Percentiles rank a stretch among this genome's conserved stretches.
These are phyloP conservation scores for Neolamprologus sp. DNA, from an alignment of 2,113 vertebrate genomes.

Conservation along the genomic window DNA sequence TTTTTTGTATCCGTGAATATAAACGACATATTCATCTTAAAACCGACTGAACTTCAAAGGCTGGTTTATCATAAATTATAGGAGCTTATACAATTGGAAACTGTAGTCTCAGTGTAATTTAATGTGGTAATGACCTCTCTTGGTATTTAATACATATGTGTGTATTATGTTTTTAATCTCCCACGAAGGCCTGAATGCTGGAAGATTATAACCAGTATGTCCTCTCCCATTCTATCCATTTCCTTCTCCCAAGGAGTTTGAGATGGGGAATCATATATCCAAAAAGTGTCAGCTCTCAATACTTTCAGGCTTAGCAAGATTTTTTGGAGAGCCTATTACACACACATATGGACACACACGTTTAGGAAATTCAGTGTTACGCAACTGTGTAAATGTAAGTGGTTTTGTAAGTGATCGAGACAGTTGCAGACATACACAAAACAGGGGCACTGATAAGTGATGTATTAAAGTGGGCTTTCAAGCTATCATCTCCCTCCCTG, in stretches of 20 bases:
- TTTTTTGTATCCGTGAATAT: not conserved
- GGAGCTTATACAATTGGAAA: not conserved
- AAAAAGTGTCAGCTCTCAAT: slow-evolving; percentile 6
- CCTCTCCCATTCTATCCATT: not conserved
- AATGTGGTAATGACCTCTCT: slow-evolving; percentile 1
- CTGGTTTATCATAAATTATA: not conserved
- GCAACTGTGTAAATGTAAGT: slow-evolving; percentile 10
- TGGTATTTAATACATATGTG: not conserved
- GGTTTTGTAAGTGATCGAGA: slow-evolving; percentile 14
- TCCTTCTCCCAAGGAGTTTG: not conserved
- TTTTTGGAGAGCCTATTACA: not conserved
- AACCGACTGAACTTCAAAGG: not conserved
- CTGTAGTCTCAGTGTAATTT: slow-evolving; percentile 1
- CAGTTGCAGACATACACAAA: slow-evolving; percentile 2
- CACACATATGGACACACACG: not conserved
- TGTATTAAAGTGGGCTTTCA: slow-evolving; percentile 36
- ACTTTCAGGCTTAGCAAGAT: slow-evolving; percentile 5
- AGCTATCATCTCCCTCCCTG: not conserved
- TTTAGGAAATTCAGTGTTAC: not conserved
- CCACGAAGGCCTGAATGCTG: not conserved
- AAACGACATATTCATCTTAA: not conserved
- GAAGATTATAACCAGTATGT: not conserved
- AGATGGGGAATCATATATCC: not conserved
- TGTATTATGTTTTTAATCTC: not conserved
- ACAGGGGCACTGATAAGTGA: not conserved